A percentile compares a stretch with the other conserved stretches of the same genome.
Conservation (phyloP, 23 tunicate genomes). For the Styela clava region DNA sequence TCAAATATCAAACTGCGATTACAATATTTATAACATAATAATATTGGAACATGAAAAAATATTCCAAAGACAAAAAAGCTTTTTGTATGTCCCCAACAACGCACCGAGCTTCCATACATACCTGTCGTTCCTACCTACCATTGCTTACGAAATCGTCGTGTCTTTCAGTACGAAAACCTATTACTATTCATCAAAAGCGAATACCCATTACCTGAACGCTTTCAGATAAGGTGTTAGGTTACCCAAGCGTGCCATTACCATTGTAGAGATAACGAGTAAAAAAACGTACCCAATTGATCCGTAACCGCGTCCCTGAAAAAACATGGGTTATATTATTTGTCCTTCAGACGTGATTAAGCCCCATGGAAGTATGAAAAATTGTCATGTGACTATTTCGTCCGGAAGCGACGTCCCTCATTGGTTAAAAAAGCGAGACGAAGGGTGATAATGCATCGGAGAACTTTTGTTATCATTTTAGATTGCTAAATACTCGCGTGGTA, state of each 20-base stretch:
- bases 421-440: no score
- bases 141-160: no score
- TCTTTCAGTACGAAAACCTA: no score
- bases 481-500: neutral
- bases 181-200: neutral
- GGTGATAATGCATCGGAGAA: no score
- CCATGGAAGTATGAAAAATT: neutral
- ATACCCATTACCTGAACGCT: neutral
- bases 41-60: no score
- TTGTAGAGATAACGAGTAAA: neutral
- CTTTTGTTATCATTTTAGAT: neutral
- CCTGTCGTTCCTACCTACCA: neutral
- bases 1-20: no score
- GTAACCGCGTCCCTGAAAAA: neutral
- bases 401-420: neutral
- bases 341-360: neutral
- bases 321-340: neutral
- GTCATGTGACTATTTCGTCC: neutral
- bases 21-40: no score
- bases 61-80: neutral
- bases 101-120: no score
- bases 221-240: neutral
- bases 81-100: no score
- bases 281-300: neutral
- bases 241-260: neutral